Evolutionary conservation across 2,113 vertebrate genomes (phyloP).

Genomic region (Chionis minor): DNA sequence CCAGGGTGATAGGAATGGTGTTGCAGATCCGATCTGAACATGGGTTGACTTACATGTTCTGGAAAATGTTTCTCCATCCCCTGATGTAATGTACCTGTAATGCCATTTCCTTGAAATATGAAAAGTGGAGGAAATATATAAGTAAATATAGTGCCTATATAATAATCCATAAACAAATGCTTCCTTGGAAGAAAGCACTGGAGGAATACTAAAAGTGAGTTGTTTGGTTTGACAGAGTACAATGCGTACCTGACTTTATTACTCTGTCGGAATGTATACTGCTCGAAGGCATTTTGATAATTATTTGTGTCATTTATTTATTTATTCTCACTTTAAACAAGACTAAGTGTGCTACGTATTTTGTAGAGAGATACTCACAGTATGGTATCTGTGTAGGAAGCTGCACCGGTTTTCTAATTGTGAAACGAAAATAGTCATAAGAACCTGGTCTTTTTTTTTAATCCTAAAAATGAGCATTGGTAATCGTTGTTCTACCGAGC

Average conservation of each 20-base stretch:
- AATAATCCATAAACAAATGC: neutral
- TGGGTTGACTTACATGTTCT: neutral
- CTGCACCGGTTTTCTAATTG: neutral
- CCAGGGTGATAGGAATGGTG: neutral
- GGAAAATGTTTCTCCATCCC: neutral
- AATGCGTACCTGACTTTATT: conserved; percentile 15
- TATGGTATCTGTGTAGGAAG: neutral
- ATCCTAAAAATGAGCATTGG: conserved; percentile 15
- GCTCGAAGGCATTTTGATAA: conserved; percentile 46
- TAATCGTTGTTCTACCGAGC: neutral
- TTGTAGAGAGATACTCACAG: neutral
- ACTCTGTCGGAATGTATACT: neutral
- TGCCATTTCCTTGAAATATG: neutral
- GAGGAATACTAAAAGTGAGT: conserved; percentile 25
- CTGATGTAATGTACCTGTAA: neutral
- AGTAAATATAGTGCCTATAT: neutral
- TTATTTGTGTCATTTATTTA: conserved; percentile 44
- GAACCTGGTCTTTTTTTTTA: neutral
- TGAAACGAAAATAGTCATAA: neutral
- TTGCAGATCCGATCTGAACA: neutral
- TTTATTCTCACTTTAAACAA: neutral
- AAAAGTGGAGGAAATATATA: neutral
- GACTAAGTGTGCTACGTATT: neutral
- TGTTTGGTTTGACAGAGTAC: conserved; percentile 39
- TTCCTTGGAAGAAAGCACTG: neutral